Evolutionary conservation across 2,113 vertebrate species (phyloP).

Genomic region (Gopherus evgoodei): DNA sequence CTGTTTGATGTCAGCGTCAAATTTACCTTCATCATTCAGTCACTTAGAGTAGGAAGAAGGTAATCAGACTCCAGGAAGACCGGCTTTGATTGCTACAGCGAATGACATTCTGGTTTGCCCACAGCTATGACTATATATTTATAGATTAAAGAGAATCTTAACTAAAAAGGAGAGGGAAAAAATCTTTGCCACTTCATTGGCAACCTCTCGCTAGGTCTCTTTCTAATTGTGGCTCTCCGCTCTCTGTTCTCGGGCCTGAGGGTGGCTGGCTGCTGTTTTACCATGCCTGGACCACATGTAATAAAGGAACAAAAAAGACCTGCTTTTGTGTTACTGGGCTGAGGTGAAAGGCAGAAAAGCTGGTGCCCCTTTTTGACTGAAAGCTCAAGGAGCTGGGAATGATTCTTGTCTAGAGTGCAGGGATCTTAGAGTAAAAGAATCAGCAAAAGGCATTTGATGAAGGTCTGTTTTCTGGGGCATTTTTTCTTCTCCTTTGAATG

Average conservation of each 20-base stretch:
- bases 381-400: neutral
- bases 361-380: accelerated
- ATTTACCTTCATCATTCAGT: neutral
- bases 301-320: conserved; percentile 2
- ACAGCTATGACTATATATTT: neutral
- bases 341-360: neutral
- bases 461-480: neutral
- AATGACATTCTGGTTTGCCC: neutral
- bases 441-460: neutral
- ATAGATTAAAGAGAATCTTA: neutral
- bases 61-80: accelerated
- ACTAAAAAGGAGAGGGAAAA: neutral
- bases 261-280: neutral
- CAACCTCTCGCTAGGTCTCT: neutral
- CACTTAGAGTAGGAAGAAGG: accelerated
- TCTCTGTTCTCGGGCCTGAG: neutral
- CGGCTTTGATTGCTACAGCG: accelerated
- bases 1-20: neutral
- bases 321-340: neutral
- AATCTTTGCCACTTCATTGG: neutral
- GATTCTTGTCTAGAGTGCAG: neutral
- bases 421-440: neutral
- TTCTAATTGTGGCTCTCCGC: neutral
- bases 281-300: neutral
- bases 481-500: neutral